phyloP scores from a whole-genome alignment of 1,140 invertebrate species.

The Leptoteleia sp. region DNA sequence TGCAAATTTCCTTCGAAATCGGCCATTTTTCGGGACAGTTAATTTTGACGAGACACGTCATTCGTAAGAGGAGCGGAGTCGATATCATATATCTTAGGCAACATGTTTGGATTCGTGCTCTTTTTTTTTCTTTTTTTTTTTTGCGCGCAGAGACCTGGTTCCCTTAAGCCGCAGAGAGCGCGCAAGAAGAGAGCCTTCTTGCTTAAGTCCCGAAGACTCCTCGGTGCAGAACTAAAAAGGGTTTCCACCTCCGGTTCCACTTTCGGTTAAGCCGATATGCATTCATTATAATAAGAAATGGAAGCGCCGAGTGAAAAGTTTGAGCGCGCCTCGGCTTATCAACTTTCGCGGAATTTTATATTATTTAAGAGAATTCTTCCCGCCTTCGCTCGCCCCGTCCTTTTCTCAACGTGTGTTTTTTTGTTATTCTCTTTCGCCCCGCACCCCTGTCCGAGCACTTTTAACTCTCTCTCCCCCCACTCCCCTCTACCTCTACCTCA shows the following conservation, averaged over 20 bases:
- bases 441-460: not conserved
- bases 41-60: slow-evolving; percentile 29
- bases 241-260: slow-evolving; percentile 74
- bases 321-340: slow-evolving; percentile 78
- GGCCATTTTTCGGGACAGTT: slow-evolving; percentile 7
- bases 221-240: slow-evolving; percentile 74
- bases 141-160: slow-evolving; percentile 18
- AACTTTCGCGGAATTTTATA: slow-evolving; percentile 80
- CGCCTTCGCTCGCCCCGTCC: slow-evolving; percentile 46
- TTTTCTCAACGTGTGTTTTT: slow-evolving; percentile 59
- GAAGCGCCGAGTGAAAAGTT: slow-evolving; percentile 80
- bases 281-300: slow-evolving; percentile 82
- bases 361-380: slow-evolving; percentile 78
- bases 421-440: slow-evolving; percentile 58
- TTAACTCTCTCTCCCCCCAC: too few relatives aligned
- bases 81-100: slow-evolving; percentile 43
- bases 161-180: slow-evolving; percentile 59
- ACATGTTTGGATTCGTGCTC: slow-evolving; percentile 63
- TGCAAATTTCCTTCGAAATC: too few relatives aligned
- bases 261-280: slow-evolving; percentile 81
- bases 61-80: too few relatives aligned
- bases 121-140: too few relatives aligned
- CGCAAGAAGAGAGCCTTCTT: slow-evolving; percentile 49
- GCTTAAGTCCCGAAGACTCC: slow-evolving; percentile 69
- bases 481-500: too few relatives aligned